A percentile compares a stretch with the other conserved stretches of the same genome.
Conservation (phyloP, 2,113 vertebrate genomes). For the Phocoena phocoena region DNA sequence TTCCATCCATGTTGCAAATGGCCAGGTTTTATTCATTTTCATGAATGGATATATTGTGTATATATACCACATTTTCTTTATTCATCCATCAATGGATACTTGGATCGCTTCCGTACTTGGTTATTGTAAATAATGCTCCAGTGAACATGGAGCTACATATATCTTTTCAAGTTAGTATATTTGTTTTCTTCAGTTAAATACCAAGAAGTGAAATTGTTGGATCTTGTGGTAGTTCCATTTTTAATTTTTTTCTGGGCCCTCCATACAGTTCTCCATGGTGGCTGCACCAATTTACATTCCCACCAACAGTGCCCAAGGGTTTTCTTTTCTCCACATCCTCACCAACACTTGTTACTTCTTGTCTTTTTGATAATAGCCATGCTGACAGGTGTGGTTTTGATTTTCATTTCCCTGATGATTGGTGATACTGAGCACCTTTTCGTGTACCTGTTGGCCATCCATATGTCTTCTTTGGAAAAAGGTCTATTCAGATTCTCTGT, state of each 20-base stretch:
- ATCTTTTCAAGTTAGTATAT: background rate
- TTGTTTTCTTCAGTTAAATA: background rate
- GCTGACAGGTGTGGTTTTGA: background rate
- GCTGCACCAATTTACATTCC: background rate
- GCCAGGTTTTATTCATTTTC: background rate
- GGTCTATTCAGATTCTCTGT: background rate
- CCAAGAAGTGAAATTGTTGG: background rate
- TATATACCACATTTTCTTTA: background rate
- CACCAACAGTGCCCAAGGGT: background rate
- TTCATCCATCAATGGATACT: background rate
- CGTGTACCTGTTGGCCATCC: background rate
- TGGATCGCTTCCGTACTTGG: background rate
- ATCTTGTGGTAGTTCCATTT: background rate
- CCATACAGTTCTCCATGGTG: background rate
- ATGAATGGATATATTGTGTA: background rate
- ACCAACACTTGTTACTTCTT: background rate
- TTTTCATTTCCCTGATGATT: background rate
- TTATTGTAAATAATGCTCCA: background rate
- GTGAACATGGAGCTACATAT: background rate
- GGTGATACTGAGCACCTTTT: background rate
- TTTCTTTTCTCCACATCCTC: background rate
- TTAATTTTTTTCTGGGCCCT: background rate
- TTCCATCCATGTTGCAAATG: background rate
- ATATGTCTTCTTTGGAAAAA: background rate
- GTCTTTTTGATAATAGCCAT: background rate